A percentile compares a stretch with the other conserved stretches of the same genome.
Evolutionary conservation across 2,888 invertebrate genomes (phyloP).

Genomic region (Ectemnius lituratus): DNA sequence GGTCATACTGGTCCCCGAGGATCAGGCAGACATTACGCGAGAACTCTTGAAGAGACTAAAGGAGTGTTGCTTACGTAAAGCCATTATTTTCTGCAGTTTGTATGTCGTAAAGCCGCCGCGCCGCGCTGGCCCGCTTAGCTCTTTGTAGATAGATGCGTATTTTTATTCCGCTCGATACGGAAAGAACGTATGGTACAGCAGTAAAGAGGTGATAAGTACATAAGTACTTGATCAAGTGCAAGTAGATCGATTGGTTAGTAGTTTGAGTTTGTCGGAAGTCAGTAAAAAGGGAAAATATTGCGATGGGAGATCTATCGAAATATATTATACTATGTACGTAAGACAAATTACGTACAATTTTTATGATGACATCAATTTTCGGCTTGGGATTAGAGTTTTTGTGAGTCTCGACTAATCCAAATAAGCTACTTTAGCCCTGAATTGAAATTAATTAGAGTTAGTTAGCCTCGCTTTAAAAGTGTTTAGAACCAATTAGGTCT

Average conservation of each 20-base stretch:
- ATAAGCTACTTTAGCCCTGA: neutral
- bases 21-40: constrained; percentile 29
- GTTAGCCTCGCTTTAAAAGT: too few relatives aligned
- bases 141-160: too few relatives aligned
- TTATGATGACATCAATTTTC: neutral
- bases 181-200: neutral
- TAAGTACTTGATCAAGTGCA: neutral
- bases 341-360: neutral
- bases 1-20: constrained; percentile 51
- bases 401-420: neutral
- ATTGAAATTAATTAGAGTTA: too few relatives aligned
- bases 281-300: neutral
- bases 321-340: neutral
- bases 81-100: neutral
- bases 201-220: neutral
- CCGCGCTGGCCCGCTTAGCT: neutral
- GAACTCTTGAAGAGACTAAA: constrained; percentile 26
- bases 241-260: neutral
- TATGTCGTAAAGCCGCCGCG: neutral
- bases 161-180: neutral
- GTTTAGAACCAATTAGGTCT: too few relatives aligned
- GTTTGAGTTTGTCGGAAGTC: neutral
- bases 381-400: neutral
- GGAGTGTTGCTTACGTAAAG: constrained; percentile 11
- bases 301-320: neutral